Base-by-base conservation (phyloP, 2,888 invertebrate genomes). In the Marasmarcha lunaedactyla region DNA sequence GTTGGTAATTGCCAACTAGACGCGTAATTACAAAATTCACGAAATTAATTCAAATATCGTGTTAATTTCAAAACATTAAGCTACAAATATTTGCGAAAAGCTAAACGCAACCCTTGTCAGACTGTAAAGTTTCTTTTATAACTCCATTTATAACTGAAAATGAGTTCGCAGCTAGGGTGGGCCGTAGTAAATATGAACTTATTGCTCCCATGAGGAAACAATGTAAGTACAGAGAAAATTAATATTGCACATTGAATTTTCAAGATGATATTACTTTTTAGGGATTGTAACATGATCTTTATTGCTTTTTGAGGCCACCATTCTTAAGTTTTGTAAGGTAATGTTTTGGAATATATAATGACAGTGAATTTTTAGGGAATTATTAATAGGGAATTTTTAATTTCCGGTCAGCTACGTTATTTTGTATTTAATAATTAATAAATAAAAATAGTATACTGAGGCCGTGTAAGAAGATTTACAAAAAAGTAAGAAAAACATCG, bases 161-260 rank as follows among this genome's bases (percentile, higher is more conserved):
- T 20, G 20, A 20, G 20, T 35, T 36, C 34, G 30, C n/a, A n/a
- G n/a, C 38, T 25, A n/a, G 26, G n/a, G 9, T 15, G 36, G 33
- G 30, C 20, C 20, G 13, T 27, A 15, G 39, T 45, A 44, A n/a
- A 44, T 59, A 47, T 52, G 45, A 54, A 60, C 50, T 59, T 60
- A 62, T 55, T 44, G 50, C 46, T 15, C 59, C 55, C 54, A 49
- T 54, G 47, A 51, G 57, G 51, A 50, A 54, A 48, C 42, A 43
- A 40, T 47, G 47, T 46, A 46, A 50, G 49, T 51, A 54, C 42
- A 47, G 50, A 53, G 44, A 35, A 42, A 45, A 37, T 26, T 35
- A 36, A 34, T 40, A 14, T 1, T 15, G 10, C 15, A 36, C 15
- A 15, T 30, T 10, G 30, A 30, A 30, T 30, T 30, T 30, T 10